Percentiles rank a stretch among this genome's conserved stretches.
These are phyloP conservation scores for Myotis planiceps DNA, from an alignment of 2,797 vertebrate species.

Conservation along the genomic window DNA sequence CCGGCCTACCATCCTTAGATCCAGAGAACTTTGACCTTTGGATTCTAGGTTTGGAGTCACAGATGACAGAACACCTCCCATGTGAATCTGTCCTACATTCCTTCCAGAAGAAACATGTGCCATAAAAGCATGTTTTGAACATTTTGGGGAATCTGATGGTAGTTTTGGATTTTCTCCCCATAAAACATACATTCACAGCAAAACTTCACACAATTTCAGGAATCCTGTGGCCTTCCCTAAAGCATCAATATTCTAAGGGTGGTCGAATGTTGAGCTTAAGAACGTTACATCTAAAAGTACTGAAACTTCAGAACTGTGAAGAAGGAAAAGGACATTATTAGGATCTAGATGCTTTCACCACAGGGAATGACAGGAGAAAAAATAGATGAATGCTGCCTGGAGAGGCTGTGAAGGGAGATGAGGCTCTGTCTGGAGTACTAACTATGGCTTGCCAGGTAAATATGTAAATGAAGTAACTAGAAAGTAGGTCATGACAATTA, in stretches of 20 bases:
- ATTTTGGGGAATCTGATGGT: not conserved
- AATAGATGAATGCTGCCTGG: fast-evolving
- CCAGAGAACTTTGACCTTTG: too few species aligned
- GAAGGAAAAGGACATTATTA: not conserved
- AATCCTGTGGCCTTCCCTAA: not conserved
- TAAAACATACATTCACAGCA: not conserved
- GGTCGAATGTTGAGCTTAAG: too few species aligned
- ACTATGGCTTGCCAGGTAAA: too few species aligned
- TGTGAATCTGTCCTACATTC: fast-evolving
- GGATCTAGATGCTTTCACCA: not conserved
- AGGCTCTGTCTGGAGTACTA: too few species aligned
- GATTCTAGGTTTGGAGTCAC: not conserved
- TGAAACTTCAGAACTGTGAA: fast-evolving
- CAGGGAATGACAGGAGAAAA: not conserved
- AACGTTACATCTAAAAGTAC: not conserved
- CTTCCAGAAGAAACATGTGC: fast-evolving
- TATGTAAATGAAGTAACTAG: too few species aligned
- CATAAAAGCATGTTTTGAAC: not conserved
- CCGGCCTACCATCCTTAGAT: not conserved
- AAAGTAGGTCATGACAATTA: not conserved
- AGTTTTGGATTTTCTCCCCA: not conserved
- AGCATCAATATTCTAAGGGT: not conserved
- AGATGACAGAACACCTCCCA: not conserved
- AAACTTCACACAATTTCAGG: not conserved
- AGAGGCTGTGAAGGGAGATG: not conserved